These are phyloP conservation scores for Nyctereutes procyonoides DNA, from an alignment of 2,113 vertebrate genomes.

Conservation along the genomic window DNA sequence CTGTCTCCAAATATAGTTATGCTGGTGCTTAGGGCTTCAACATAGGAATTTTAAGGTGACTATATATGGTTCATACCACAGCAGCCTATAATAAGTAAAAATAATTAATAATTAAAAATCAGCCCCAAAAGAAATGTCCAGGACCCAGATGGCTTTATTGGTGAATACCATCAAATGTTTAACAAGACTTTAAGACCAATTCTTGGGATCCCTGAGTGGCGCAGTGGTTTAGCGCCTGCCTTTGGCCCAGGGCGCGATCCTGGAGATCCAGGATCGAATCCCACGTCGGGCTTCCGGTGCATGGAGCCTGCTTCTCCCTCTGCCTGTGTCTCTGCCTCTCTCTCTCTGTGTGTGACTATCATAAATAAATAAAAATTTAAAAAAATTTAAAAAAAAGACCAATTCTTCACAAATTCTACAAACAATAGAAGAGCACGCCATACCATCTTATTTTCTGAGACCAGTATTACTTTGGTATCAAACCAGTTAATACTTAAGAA, in stretches of 20 bases:
- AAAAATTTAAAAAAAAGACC: no score
- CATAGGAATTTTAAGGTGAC: background rate
- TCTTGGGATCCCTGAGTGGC: no score
- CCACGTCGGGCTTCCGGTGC: no score
- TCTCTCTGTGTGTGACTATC: no score
- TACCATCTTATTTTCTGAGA: background rate
- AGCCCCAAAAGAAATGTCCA: background rate
- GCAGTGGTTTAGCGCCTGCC: no score
- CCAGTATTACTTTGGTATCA: background rate
- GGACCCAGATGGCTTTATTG: background rate
- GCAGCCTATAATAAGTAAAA: background rate
- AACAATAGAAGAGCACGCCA: background rate
- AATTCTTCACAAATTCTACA: background rate
- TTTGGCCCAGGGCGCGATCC: no score
- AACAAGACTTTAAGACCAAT: background rate
- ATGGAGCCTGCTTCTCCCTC: no score
- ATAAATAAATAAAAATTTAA: no score
- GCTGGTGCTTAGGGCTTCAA: background rate
- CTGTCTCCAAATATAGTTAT: background rate
- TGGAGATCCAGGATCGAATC: no score
- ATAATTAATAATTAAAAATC: background rate
- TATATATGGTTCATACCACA: background rate
- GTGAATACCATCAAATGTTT: background rate
- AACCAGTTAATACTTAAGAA: background rate
- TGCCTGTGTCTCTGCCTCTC: no score